Base-by-base conservation (phyloP, 2,113 vertebrate species). In the Periophthalmus modestus region DNA sequence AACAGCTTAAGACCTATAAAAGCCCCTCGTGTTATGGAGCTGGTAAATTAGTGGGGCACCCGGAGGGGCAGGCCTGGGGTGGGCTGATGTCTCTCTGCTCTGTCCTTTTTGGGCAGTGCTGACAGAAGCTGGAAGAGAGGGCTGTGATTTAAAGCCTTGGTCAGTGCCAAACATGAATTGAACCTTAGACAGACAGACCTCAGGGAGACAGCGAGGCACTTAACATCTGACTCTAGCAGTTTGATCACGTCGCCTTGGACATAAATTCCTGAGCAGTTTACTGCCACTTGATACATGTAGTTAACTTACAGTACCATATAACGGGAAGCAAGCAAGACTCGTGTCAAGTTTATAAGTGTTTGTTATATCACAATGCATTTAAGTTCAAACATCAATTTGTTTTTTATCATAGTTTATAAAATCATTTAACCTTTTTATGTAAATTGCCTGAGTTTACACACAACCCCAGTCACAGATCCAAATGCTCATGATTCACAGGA, bases 401-500 rank as follows among this genome's bases (percentile, higher is more conserved):
- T 39, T 24, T 57, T 57, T 19, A 57, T 11, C 9, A 57, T 21
- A 23, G 21, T 57, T 57, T 13, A 57, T 23, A 12, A 23, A 57
- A 23, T 2, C 0, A 57, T 23, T 57, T 57, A 23, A 57, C 55
- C n/a, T 4, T 57, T 52, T 23, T 57, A 57, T 57, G 23, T 57
- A 23, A 13, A 9, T 4, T 57, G 48, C 19, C 48, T 19, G 18
- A 5, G 5, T 19, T 2, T 43, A 7, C 7, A 39, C 10, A 55
- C 7, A 28, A 21, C 52, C 21, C 18, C 5, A 55, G 52, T 55
- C n/a, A n/a, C 50, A 19, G 50, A 19, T 58, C 23, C 11, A 28
- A 28, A 59, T 15, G 11, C 18, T 62, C 6, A 39, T 75, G 75
- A 75, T 88, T 57, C 73, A 79, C 89, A 95, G 92, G 94, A 98